Evolutionary conservation across 2,888 invertebrate species (phyloP), one percentile per base, ranked within the genome.

Genomic region (Stratiomys singularior): DNA sequence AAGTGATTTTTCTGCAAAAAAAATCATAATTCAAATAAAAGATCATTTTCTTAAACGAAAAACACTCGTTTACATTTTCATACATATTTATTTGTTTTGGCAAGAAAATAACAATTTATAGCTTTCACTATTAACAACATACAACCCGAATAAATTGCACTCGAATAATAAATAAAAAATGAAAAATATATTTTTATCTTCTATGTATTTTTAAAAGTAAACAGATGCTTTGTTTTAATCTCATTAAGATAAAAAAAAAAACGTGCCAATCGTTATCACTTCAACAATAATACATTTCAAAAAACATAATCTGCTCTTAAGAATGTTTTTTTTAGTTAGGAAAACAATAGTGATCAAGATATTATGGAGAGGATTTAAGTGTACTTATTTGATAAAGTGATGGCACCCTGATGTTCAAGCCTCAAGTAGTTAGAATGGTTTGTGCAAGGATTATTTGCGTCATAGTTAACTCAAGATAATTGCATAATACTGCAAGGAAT

Each of bases 311-410:
- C 64, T 64, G 3, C 64, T 15, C 64, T 64, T n/a, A 30, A 64
- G 64, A n/a, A 64, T 28, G 64, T 28, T 30, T 28, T 64, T 64
- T 64, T 30, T 28, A 30, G n/a, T 30, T 64, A 25, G 25, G 60
- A 60, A 21, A 60, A 60, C 60, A 60, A 60, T 60, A 60, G 60
- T 60, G 18, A 25, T 60, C 18, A 25, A 60, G 25, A n/a, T 13
- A 60, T 60, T 60, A n/a, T 15, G 15, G 52, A 52, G 18, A 52
- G 18, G 18, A 52, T 52, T 18, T 52, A 15, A 4, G 18, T 9
- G 15, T 15, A 18, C 18, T 52, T 13, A 18, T 4, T 52, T 52
- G 52, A 52, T 52, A 18, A 52, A 52, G 15, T 52, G 52, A 18
- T 52, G 52, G 52, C 52, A 52, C 37, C 37, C 37, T 37, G 37